Base-by-base conservation (phyloP, 1,140 invertebrate species). In the Drosophila lini region DNA sequence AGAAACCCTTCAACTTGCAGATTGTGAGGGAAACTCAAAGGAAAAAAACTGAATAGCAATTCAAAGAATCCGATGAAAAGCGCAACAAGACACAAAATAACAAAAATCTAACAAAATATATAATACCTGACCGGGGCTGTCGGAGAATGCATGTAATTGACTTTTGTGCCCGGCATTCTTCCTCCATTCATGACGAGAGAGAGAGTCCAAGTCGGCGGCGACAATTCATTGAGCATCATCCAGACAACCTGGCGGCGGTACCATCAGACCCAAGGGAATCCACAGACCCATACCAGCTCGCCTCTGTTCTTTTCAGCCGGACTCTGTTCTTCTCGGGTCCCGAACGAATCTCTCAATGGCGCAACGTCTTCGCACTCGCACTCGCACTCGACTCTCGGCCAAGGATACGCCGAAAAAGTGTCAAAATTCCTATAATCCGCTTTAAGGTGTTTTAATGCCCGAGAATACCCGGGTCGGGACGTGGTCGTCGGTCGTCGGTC, bases 381-480 rank as follows among this genome's bases (percentile, higher is more conserved):
- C 67, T 57, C 52, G 81, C 74, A 64, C 69, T 74, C 63, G 45
- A 58, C 41, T 58, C 57, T 50, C 25, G 50, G 45, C 80, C 73
- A 80, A 89, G 84, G 83, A 84, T 89, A 88, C 69, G 64, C 77
- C 84, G 83, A 86, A 89, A 89, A 89, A 83, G 85, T 89, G 84
- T 89, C 84, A 89, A 89, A 89, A 89, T 84, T 89, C 84, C 64
- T 81, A 83, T 89, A 89, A 89, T 89, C 84, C 84, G 81, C 84
- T 89, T 89, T 84, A 84, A 89, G 84, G 84, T 88, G 84, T 88
- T 88, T 88, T 88, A 88, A 88, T 88, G 84, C 83, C 77, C 78
- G 67, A 58, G 67, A 58, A 69, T 58, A 40, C 75, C 68, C 58
- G 60, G 57, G 61, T 28, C 78, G 48, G 40, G 45, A 57, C 41